Conservation (phyloP, 2,888 invertebrate genomes). For the Stenoptilia bipunctidactyla region DNA sequence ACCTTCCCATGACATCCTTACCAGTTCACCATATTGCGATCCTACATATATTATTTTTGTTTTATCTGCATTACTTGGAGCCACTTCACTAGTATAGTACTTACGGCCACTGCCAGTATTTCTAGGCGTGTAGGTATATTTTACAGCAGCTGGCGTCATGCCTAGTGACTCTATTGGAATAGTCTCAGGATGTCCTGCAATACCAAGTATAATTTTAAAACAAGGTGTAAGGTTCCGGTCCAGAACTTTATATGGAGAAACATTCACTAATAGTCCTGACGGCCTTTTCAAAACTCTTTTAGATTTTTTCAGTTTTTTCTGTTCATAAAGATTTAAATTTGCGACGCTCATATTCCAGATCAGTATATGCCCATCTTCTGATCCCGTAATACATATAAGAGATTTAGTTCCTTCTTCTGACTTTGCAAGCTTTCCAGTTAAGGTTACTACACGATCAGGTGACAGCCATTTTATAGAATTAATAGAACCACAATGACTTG, state of each 20-base stretch:
- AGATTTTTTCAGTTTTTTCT: slow-evolving; percentile 47
- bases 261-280: slow-evolving; percentile 67
- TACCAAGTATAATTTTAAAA: slow-evolving; percentile 65
- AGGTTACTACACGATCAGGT: slow-evolving; percentile 68
- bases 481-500: slow-evolving; percentile 75
- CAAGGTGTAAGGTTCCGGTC: slow-evolving; percentile 74
- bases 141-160: slow-evolving; percentile 36
- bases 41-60: slow-evolving; percentile 41
- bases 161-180: slow-evolving; percentile 54
- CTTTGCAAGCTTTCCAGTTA: slow-evolving; percentile 67
- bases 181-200: slow-evolving; percentile 46
- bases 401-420: slow-evolving; percentile 37
- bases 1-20: slow-evolving; percentile 75
- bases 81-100: slow-evolving; percentile 43
- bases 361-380: slow-evolving; percentile 76
- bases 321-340: slow-evolving; percentile 35
- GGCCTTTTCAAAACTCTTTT: slow-evolving; percentile 66
- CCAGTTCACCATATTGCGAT: slow-evolving; percentile 54
- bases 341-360: slow-evolving; percentile 79
- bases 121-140: slow-evolving; percentile 37
- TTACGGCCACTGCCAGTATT: slow-evolving; percentile 43
- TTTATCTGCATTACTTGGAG: slow-evolving; percentile 36
- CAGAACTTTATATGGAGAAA: slow-evolving; percentile 72
- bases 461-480: slow-evolving; percentile 79
- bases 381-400: slow-evolving; percentile 75